phyloP scores from a whole-genome alignment of 2,113 vertebrate genomes.

The Probosciger aterrimus region DNA sequence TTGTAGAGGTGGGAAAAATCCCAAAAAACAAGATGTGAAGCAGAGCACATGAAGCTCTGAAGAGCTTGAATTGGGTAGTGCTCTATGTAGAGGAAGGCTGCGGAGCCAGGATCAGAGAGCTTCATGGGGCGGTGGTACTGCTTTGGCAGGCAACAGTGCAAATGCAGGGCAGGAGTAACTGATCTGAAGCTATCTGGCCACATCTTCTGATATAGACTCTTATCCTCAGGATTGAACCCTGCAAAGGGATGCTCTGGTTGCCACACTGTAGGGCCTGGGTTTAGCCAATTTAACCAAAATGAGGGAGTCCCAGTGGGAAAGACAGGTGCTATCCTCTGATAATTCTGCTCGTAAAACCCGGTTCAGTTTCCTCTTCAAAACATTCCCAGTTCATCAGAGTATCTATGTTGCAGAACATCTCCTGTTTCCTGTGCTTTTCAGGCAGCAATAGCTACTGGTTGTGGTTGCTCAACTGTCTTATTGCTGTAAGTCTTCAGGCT shows the following conservation, averaged over 20 bases:
- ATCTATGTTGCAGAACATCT: accelerated
- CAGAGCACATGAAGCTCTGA: not conserved
- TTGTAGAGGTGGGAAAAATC: not conserved
- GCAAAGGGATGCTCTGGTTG: not conserved
- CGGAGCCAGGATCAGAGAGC: not conserved
- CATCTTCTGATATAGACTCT: not conserved
- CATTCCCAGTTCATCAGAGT: not conserved
- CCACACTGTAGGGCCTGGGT: not conserved
- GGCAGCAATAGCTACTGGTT: not conserved
- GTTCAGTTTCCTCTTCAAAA: not conserved
- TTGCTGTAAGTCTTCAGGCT: not conserved
- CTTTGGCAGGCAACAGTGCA: not conserved
- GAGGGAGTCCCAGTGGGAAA: not conserved
- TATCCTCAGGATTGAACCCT: not conserved
- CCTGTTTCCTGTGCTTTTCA: not conserved
- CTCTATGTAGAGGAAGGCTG: not conserved
- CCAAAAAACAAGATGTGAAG: not conserved
- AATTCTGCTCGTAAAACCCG: not conserved
- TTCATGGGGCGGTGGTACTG: not conserved
- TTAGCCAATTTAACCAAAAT: not conserved
- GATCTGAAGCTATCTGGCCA: not conserved
- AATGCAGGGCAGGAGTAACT: not conserved
- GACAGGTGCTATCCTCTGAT: no score
- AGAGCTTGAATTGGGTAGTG: not conserved
- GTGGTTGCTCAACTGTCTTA: not conserved